A percentile compares a stretch with the other conserved stretches of the same genome.
These are phyloP conservation scores for Luscinia luscinia DNA, from an alignment of 2,797 vertebrate genomes.

Conservation along the genomic window DNA sequence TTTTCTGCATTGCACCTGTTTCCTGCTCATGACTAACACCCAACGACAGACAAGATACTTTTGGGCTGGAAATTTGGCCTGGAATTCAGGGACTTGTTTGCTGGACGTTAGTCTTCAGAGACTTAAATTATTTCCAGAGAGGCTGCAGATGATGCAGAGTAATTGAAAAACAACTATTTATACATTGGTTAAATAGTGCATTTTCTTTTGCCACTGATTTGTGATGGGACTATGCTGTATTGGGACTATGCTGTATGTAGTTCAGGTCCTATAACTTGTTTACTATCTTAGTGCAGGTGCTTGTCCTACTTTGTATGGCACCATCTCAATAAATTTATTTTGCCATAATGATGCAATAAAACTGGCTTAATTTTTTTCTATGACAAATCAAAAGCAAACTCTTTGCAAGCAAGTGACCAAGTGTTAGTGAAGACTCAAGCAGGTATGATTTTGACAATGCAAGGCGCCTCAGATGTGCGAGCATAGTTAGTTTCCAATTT, in stretches of 20 bases:
- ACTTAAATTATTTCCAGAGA: neutral
- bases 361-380: neutral
- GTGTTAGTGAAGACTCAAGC: neutral
- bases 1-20: neutral
- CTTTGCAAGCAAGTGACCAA: neutral
- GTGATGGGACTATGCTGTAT: neutral
- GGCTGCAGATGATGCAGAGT: neutral
- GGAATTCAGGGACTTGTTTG: neutral
- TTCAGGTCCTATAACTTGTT: neutral
- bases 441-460: fast-evolving
- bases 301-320: neutral
- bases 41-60: neutral
- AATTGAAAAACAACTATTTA: neutral
- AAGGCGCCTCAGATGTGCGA: neutral
- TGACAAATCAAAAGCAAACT: neutral
- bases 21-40: neutral
- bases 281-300: neutral
- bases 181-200: neutral
- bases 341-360: neutral
- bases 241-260: neutral
- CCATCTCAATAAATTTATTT: neutral
- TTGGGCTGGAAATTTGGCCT: neutral
- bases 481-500: neutral
- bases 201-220: neutral
- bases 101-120: neutral